Percentiles rank a stretch among this genome's conserved stretches.
phyloP scores from a whole-genome alignment of 2,888 invertebrate genomes.

The Vandiemenella viatica region DNA sequence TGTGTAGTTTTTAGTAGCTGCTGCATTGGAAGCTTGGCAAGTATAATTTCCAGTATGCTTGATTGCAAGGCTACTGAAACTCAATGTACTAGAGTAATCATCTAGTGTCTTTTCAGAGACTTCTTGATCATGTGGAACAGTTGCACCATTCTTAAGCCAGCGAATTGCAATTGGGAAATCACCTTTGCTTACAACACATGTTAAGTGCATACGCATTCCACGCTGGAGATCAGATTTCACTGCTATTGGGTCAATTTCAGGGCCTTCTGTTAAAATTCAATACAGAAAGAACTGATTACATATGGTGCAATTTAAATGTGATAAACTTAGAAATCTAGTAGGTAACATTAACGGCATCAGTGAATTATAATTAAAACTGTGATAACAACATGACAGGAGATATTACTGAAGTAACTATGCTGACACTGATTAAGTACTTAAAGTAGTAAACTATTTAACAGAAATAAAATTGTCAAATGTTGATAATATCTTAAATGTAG shows the following conservation, averaged over 20 bases:
- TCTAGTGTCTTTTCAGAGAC: conserved; percentile 20
- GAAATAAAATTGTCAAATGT: no score
- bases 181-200: conserved; percentile 31
- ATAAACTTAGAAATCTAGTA: no score
- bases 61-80: conserved; percentile 19
- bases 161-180: conserved; percentile 30
- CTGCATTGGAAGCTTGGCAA: conserved; percentile 27
- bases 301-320: no score
- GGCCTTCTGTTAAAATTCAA: no score
- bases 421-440: no score
- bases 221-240: conserved; percentile 21
- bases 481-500: no score
- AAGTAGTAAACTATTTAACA: no score
- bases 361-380: no score
- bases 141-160: conserved; percentile 30
- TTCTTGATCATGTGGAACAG: conserved; percentile 21
- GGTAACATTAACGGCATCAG: no score
- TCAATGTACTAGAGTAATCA: conserved; percentile 21
- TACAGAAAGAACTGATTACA: no score
- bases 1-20: conserved; percentile 23
- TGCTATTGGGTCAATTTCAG: conserved; percentile 10
- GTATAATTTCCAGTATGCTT: conserved; percentile 18
- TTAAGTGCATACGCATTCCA: conserved; percentile 27
- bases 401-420: no score
- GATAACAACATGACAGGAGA: no score